These are phyloP conservation scores for Taeniopygia guttata DNA, from an alignment of 2,797 vertebrate genomes.

Conservation along the genomic window DNA sequence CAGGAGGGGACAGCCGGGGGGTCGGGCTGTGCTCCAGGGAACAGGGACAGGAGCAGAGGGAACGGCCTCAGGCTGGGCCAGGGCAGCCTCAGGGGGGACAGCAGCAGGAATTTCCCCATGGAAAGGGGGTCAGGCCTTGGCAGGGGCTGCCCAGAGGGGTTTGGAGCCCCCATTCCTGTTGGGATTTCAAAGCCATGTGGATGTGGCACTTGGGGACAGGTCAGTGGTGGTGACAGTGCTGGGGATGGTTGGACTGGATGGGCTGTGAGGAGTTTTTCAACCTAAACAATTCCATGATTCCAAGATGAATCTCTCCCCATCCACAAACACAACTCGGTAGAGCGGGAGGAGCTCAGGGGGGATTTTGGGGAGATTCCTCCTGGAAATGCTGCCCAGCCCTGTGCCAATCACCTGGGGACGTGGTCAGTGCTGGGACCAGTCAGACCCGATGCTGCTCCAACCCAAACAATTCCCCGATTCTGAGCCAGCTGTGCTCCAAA, in stretches of 20 bases:
- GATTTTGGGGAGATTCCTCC: background rate
- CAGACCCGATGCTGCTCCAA: fast-evolving
- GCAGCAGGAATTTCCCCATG: too few relatives aligned
- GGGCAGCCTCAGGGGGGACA: too few relatives aligned
- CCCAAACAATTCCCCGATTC: background rate
- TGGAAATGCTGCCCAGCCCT: background rate
- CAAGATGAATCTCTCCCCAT: background rate
- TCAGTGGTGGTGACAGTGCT: background rate
- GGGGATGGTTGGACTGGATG: fast-evolving
- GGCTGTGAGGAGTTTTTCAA: fast-evolving
- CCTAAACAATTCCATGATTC: background rate
- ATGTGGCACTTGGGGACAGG: background rate
- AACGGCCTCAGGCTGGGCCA: background rate
- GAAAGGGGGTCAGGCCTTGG: too few relatives aligned
- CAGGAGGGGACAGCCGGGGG: background rate
- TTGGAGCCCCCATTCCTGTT: fast-evolving
- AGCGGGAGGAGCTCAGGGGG: background rate
- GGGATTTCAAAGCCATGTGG: background rate
- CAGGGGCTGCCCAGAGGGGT: too few relatives aligned
- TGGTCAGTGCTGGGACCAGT: background rate
- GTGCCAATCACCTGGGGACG: background rate
- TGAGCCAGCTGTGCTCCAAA: background rate
- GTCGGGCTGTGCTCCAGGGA: background rate
- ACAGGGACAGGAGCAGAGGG: background rate
- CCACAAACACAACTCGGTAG: background rate